Conservation (phyloP, 1,140 invertebrate genomes). For the Drosophila seguyi region DNA sequence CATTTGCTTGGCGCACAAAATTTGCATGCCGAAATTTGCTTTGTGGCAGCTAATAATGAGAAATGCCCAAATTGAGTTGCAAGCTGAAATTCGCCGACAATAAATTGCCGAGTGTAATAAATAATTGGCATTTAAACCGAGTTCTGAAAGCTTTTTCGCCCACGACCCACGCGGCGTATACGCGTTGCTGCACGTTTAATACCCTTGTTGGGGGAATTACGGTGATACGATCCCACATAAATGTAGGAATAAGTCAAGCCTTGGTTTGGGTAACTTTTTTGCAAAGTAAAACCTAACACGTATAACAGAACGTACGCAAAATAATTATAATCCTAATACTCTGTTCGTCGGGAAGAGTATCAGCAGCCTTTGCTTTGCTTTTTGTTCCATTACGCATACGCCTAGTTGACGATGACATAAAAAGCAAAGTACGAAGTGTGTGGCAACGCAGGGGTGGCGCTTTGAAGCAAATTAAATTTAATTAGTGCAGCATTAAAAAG, state of each 20-base stretch:
- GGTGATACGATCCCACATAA: background rate
- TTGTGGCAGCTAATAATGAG: conserved; percentile 75
- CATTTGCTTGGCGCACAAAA: conserved; percentile 48
- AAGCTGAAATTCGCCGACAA: conserved; percentile 60
- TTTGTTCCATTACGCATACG: conserved; percentile 53
- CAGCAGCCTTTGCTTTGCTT: background rate
- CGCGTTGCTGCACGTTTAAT: conserved; percentile 27
- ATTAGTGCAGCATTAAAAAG: conserved; percentile 67
- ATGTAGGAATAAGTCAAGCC: background rate
- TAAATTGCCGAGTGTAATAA: conserved; percentile 65
- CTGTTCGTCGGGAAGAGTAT: conserved; percentile 13
- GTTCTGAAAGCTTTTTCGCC: conserved; percentile 55
- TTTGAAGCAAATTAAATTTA: conserved; percentile 63
- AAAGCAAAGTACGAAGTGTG: conserved; percentile 24
- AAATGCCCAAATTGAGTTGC: conserved; percentile 73
- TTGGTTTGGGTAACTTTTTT: background rate
- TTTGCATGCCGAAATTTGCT: conserved; percentile 60
- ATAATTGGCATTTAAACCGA: conserved; percentile 79
- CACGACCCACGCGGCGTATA: conserved; percentile 30
- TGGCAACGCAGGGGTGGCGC: conserved; percentile 20
- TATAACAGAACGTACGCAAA: background rate
- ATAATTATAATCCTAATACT: background rate
- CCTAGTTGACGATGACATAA: conserved; percentile 62
- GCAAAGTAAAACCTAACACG: background rate
- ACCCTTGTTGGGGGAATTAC: conserved; percentile 16